phyloP scores from a whole-genome alignment of 2,888 invertebrate genomes.

The Allacma fusca region DNA sequence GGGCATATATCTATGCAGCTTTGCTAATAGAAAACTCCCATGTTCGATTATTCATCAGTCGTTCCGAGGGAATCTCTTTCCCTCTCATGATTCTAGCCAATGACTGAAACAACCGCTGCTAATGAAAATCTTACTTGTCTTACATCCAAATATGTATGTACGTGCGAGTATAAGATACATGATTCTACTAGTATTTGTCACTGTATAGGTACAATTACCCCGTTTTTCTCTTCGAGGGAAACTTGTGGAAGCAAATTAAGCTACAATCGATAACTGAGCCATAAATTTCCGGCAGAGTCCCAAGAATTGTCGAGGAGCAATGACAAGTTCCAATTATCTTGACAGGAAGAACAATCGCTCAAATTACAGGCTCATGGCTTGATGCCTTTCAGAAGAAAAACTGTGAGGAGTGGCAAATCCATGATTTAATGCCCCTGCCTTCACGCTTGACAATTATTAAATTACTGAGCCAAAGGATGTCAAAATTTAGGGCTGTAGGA shows the following conservation, averaged over 20 bases:
- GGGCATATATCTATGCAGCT: neutral
- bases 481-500: too few species aligned
- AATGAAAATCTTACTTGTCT: neutral
- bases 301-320: neutral
- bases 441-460: too few species aligned
- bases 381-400: too few species aligned
- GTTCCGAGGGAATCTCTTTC: neutral
- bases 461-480: too few species aligned
- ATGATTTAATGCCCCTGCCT: too few species aligned
- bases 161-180: too few species aligned
- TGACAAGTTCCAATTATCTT: neutral
- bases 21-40: neutral
- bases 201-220: too few species aligned
- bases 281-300: neutral
- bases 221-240: too few species aligned
- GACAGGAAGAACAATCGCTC: neutral
- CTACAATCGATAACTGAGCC: neutral
- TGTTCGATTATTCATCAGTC: constrained; percentile 1
- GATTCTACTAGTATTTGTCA: too few species aligned
- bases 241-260: neutral
- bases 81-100: too few species aligned
- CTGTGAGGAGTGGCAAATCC: too few species aligned
- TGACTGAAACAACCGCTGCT: neutral
- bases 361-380: neutral
- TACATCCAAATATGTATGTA: neutral